Conservation (phyloP, 2,113 vertebrate species). For the Climacteris rufus region DNA sequence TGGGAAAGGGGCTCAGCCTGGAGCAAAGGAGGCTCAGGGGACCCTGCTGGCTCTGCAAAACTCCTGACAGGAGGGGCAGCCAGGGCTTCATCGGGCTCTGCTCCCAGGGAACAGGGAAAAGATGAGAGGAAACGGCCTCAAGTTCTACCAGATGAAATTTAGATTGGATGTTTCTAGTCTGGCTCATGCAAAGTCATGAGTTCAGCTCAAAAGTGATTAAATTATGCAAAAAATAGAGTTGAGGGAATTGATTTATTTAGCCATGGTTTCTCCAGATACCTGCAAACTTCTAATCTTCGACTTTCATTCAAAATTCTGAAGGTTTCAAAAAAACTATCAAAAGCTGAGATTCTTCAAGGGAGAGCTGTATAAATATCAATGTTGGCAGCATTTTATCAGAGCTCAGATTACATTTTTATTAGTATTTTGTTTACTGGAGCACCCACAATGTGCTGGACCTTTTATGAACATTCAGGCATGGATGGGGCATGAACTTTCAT, state of each 20-base stretch:
- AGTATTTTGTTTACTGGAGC: not conserved
- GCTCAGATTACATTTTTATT: not conserved
- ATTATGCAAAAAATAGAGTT: not conserved
- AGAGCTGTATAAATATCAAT: not conserved
- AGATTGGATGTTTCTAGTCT: not conserved
- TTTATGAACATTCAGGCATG: not conserved
- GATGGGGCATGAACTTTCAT: not conserved
- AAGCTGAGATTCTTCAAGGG: not conserved
- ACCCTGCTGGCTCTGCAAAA: not conserved
- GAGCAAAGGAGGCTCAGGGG: not conserved
- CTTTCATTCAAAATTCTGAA: not conserved
- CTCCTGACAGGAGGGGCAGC: not conserved
- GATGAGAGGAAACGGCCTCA: not conserved
- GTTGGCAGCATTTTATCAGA: not conserved
- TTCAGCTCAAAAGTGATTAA: not conserved
- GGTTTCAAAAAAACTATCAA: not conserved
- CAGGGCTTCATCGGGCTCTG: fast-evolving
- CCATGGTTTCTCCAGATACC: not conserved
- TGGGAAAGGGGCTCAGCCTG: not conserved
- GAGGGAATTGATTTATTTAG: not conserved
- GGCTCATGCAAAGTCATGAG: not conserved
- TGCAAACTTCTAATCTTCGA: not conserved
- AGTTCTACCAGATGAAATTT: not conserved
- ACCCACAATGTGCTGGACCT: not conserved
- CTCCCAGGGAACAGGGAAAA: not conserved